Conservation (phyloP, 2,113 vertebrate species). For the Dascyllus trimaculatus region DNA sequence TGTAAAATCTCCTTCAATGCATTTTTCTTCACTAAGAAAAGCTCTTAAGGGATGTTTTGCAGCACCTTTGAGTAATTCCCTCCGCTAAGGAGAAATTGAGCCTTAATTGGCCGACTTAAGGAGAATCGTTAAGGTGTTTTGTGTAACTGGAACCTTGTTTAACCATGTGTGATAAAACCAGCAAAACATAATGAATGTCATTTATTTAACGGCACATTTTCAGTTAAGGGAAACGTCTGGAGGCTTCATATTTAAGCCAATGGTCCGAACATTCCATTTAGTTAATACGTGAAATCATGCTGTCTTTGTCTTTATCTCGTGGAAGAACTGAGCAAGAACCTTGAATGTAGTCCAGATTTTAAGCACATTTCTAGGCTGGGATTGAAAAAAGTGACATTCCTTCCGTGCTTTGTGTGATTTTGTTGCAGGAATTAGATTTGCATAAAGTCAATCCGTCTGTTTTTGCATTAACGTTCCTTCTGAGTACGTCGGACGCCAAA, state of each 20-base stretch:
- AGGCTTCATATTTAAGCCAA: constrained; percentile 48
- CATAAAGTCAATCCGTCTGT: constrained; percentile 22
- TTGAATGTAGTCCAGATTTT: constrained; percentile 10
- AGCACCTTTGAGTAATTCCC: no score
- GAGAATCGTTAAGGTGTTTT: no score
- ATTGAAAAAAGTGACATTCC: constrained; percentile 16
- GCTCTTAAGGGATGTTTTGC: no score
- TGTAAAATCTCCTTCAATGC: no score
- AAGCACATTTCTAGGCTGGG: constrained; percentile 30
- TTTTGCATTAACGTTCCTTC: constrained; percentile 20
- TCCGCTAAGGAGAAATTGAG: no score
- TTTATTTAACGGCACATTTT: constrained; percentile 19
- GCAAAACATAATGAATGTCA: background rate
- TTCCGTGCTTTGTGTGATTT: constrained; percentile 2
- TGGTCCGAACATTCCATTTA: constrained; percentile 52
- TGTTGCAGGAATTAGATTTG: constrained; percentile 30
- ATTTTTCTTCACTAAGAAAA: no score
- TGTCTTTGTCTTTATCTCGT: constrained; percentile 50
- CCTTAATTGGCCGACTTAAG: no score
- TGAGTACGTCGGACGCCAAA: constrained; percentile 22
- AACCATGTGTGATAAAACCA: background rate
- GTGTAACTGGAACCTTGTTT: background rate
- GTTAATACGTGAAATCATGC: constrained; percentile 55
- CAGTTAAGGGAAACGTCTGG: constrained; percentile 23
- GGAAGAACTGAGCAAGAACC: constrained; percentile 5